These are phyloP conservation scores for Leptodactylus fallax DNA, from an alignment of 2,797 vertebrate species.

Conservation along the genomic window DNA sequence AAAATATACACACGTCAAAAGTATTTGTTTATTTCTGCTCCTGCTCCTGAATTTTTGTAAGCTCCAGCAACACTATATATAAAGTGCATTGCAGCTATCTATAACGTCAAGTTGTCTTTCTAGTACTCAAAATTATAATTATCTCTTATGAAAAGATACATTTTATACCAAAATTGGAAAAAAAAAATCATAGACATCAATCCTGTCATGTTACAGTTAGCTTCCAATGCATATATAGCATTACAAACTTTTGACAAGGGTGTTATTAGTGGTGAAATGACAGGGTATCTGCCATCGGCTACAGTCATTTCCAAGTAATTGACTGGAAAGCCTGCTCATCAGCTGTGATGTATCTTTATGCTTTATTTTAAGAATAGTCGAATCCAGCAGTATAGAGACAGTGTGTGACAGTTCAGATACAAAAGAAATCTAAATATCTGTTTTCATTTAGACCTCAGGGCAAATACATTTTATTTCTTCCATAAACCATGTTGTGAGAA, in stretches of 20 bases:
- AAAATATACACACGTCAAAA: neutral
- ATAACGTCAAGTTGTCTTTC: neutral
- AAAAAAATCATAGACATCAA: conserved; percentile 3
- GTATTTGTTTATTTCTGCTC: neutral
- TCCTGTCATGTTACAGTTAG: conserved; percentile 46
- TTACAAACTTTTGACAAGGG: conserved; percentile 49
- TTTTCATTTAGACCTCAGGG: conserved; percentile 68
- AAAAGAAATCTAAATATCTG: conserved; percentile 69
- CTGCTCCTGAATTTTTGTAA: neutral
- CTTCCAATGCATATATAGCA: conserved; percentile 5
- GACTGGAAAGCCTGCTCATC: conserved; percentile 65
- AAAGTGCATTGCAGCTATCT: neutral
- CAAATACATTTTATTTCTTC: conserved; percentile 69
- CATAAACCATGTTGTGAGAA: conserved; percentile 65
- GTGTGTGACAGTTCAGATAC: conserved; percentile 50
- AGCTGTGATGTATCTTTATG: conserved; percentile 63
- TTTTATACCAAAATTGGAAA: neutral
- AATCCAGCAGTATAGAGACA: conserved; percentile 64
- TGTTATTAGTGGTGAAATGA: conserved; percentile 53
- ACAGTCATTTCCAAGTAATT: conserved; percentile 55
- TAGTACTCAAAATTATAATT: neutral
- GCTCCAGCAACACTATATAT: neutral
- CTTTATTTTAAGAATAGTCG: conserved; percentile 63
- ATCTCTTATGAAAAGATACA: neutral
- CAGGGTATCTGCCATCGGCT: conserved; percentile 23